Evolutionary conservation across 2,113 vertebrate species (phyloP).

Genomic region (Bubo scandiacus): DNA sequence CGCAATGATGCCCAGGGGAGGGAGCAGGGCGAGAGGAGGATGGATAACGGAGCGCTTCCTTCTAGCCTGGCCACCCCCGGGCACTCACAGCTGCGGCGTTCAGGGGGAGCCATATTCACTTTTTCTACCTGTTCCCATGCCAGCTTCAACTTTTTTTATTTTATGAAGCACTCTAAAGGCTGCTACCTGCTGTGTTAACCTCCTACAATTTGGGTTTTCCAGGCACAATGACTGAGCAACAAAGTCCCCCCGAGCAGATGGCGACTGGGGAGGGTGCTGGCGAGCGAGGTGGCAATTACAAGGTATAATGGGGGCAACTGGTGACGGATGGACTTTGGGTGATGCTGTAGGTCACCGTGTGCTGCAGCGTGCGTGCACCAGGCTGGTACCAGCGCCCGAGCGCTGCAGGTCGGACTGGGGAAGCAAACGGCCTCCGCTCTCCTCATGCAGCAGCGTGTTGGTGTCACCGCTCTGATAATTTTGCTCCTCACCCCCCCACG

Average conservation of each 20-base stretch:
- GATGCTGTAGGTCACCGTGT: neutral
- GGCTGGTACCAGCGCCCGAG: neutral
- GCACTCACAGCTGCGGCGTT: neutral
- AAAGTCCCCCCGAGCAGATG: constrained; percentile 81
- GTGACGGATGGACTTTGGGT: fast-evolving
- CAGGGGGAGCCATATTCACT: fast-evolving
- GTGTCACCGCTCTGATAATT: fast-evolving
- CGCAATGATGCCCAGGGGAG: neutral
- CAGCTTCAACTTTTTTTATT: neutral
- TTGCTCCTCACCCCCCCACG: neutral
- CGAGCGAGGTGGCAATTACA: constrained; percentile 79
- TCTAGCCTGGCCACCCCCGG: neutral
- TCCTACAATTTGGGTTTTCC: neutral
- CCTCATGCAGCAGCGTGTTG: fast-evolving
- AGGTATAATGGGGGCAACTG: constrained; percentile 68
- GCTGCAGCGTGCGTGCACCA: fast-evolving
- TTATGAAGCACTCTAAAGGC: fast-evolving
- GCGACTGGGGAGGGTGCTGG: constrained; percentile 82
- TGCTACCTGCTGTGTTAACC: neutral
- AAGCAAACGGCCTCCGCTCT: neutral
- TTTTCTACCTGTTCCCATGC: neutral
- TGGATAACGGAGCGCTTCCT: fast-evolving
- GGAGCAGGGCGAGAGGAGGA: neutral
- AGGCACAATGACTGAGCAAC: constrained; percentile 81
- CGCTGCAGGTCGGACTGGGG: fast-evolving